Percentiles rank a stretch among this genome's conserved stretches.
These are phyloP conservation scores for Wasmannia auropunctata DNA, from an alignment of 1,140 invertebrate genomes.

Conservation along the genomic window DNA sequence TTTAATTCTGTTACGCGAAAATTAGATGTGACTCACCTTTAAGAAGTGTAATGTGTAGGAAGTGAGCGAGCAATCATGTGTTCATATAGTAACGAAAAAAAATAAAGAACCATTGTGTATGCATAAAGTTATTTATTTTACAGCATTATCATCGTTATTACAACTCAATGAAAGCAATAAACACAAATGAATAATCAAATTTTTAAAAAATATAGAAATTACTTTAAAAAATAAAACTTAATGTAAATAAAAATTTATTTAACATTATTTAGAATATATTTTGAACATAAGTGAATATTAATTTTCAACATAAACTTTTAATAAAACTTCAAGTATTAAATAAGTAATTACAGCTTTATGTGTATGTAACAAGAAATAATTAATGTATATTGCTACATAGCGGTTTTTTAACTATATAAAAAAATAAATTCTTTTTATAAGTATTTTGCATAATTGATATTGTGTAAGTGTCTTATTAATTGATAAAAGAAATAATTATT, in stretches of 20 bases:
- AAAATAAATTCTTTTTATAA: not conserved
- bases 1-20: not conserved
- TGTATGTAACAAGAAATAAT: not conserved
- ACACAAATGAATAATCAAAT: not conserved
- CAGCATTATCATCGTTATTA: not conserved
- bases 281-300: not conserved
- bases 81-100: constrained; percentile 11
- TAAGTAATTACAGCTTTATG: too few relatives aligned
- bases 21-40: constrained; percentile 8
- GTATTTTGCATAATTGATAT: not conserved
- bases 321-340: too few relatives aligned
- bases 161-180: constrained; percentile 12
- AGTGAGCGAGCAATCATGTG: not conserved
- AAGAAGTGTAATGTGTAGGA: constrained; percentile 5
- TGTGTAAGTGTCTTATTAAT: not conserved
- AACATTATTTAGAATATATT: not conserved
- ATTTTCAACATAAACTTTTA: not conserved
- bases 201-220: not conserved
- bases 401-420: not conserved
- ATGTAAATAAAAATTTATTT: not conserved
- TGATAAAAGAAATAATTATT: not conserved
- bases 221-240: not conserved
- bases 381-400: too few relatives aligned
- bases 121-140: constrained; percentile 12
- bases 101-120: constrained; percentile 9